A percentile compares a stretch with the other conserved stretches of the same genome.
These are phyloP conservation scores for Australoheros scitulus DNA, from an alignment of 2,113 vertebrate species.

Conservation along the genomic window DNA sequence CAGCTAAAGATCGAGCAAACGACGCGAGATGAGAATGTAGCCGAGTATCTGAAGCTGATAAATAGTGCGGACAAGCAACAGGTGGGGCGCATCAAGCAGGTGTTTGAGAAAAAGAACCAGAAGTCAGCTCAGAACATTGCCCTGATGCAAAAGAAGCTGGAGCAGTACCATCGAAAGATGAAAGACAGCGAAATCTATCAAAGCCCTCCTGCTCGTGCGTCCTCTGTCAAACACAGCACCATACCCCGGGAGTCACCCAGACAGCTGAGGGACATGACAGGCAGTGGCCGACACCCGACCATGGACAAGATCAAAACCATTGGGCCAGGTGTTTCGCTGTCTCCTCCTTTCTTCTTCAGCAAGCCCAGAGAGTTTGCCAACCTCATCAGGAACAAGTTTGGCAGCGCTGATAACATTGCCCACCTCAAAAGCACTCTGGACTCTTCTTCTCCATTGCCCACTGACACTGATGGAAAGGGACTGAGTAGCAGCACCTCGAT, in stretches of 20 bases:
- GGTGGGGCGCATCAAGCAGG: conserved; percentile 93
- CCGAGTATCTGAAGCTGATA: conserved; percentile 94
- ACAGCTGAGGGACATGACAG: conserved; percentile 89
- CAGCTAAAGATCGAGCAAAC: conserved; percentile 97
- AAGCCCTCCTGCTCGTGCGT: neutral
- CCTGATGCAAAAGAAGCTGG: conserved; percentile 95
- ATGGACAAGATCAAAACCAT: conserved; percentile 95
- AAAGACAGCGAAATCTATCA: conserved; percentile 86
- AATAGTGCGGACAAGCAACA: conserved; percentile 96
- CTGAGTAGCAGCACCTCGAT: conserved; percentile 91
- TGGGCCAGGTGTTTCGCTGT: conserved; percentile 90
- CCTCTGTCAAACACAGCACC: conserved; percentile 68
- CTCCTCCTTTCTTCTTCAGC: conserved; percentile 89
- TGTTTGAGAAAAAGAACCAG: conserved; percentile 99
- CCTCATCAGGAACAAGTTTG: conserved; percentile 96
- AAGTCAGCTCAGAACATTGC: conserved; percentile 93
- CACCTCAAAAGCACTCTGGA: conserved; percentile 91
- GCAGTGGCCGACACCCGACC: conserved; percentile 88
- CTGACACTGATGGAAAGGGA: conserved; percentile 80
- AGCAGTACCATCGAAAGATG: conserved; percentile 92
- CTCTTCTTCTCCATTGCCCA: conserved; percentile 73
- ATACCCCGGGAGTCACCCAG: conserved; percentile 85
- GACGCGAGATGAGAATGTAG: conserved; percentile 91
- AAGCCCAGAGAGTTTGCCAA: conserved; percentile 95
- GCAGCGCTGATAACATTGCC: conserved; percentile 94